phyloP scores from a whole-genome alignment of 2,113 vertebrate species.

The Syngnathoides biaculeatus region DNA sequence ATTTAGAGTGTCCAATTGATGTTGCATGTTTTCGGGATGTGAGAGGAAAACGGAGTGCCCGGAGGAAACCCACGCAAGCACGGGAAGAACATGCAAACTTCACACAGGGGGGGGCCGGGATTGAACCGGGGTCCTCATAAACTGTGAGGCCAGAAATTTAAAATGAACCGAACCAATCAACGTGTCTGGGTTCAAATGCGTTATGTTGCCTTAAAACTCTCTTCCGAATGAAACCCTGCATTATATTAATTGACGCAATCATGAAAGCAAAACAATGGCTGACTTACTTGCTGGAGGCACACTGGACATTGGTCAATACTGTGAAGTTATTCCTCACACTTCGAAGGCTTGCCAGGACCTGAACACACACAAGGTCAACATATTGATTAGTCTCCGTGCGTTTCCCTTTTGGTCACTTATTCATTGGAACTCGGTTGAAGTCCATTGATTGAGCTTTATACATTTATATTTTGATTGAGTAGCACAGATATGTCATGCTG shows the following conservation, averaged over 20 bases:
- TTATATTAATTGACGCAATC: not conserved
- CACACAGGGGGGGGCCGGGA: no score
- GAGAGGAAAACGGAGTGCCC: no score
- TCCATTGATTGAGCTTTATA: not conserved
- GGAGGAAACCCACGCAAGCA: no score
- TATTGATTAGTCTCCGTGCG: not conserved
- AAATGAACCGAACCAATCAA: not conserved
- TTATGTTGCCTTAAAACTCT: not conserved
- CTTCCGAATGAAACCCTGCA: not conserved
- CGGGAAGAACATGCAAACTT: no score
- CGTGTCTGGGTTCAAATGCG: not conserved
- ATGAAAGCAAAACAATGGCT: not conserved
- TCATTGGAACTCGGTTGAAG: not conserved
- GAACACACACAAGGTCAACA: constrained; percentile 13
- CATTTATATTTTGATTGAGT: not conserved
- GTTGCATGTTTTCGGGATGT: no score
- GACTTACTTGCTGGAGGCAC: constrained; percentile 91
- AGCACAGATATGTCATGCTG: not conserved
- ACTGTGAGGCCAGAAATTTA: no score
- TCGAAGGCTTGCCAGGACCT: constrained; percentile 93
- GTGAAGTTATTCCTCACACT: constrained; percentile 98
- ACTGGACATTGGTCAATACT: constrained; percentile 90
- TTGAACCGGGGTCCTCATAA: no score
- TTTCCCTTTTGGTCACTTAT: not conserved
- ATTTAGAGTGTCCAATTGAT: no score